Evolutionary conservation across 2,113 vertebrate species (phyloP).

Genomic region (Merops nubicus): DNA sequence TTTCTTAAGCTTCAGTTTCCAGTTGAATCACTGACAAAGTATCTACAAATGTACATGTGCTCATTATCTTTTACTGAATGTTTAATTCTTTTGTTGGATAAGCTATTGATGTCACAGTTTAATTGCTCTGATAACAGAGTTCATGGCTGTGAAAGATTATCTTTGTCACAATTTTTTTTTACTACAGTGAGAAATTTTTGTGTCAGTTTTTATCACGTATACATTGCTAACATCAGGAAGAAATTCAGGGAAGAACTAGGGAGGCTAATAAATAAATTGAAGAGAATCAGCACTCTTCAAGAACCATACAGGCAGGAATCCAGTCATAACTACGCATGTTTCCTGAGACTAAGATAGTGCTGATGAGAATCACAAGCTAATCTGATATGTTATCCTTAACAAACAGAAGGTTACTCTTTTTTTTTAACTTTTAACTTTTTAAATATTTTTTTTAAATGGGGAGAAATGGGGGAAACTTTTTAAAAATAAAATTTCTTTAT

Average conservation of each 20-base stretch:
- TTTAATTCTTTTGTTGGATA: background rate
- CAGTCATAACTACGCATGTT: background rate
- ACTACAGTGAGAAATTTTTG: background rate
- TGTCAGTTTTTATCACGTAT: background rate
- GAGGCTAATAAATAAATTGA: background rate
- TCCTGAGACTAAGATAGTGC: background rate
- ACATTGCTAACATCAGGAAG: background rate
- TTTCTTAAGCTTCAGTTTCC: background rate
- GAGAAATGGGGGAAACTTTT: background rate
- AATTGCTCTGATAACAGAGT: background rate
- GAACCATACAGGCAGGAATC: background rate
- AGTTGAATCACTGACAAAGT: background rate
- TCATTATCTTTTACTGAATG: background rate
- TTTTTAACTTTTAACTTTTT: background rate
- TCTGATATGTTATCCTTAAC: background rate
- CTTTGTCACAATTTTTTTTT: background rate
- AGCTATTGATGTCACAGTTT: background rate
- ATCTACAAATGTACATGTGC: accelerated
- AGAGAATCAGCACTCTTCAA: background rate
- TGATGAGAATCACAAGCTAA: background rate
- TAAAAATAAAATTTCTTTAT: background rate
- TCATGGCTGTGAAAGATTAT: background rate
- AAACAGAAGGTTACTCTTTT: background rate
- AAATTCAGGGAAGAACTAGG: background rate
- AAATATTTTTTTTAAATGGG: background rate